Evolutionary conservation across 2,113 vertebrate species (phyloP).

Genomic region (Bombycilla garrulus): DNA sequence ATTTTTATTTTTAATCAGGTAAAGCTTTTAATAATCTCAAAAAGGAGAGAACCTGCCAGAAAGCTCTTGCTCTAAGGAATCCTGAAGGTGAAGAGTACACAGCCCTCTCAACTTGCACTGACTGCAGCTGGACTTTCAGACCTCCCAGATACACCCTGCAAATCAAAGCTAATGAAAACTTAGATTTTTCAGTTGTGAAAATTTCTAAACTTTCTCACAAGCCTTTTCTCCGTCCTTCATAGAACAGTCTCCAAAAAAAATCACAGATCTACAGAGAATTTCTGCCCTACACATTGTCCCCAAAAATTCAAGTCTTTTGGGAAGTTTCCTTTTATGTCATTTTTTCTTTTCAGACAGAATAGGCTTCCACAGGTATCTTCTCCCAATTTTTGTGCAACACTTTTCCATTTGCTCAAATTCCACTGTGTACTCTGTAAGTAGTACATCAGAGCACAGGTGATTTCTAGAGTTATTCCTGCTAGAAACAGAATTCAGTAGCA

Average conservation of each 20-base stretch:
- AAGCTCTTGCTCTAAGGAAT: not conserved
- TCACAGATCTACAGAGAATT: not conserved
- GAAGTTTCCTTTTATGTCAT: not conserved
- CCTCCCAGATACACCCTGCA: not conserved
- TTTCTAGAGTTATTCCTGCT: not conserved
- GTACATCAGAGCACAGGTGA: not conserved
- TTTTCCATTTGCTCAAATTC: not conserved
- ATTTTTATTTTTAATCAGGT: not conserved
- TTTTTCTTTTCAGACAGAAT: not conserved
- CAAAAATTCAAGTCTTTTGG: not conserved
- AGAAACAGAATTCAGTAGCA: not conserved
- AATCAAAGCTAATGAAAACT: not conserved
- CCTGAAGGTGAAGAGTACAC: not conserved
- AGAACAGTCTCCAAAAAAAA: not conserved
- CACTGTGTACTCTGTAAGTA: not conserved
- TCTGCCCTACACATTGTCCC: not conserved
- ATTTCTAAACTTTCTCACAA: not conserved
- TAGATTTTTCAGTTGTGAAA: not conserved
- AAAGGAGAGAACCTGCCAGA: not conserved
- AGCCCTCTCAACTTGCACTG: not conserved
- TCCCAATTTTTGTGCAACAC: not conserved
- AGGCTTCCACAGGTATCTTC: not conserved
- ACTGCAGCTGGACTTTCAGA: not conserved
- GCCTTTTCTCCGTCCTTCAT: not conserved
- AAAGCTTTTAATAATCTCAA: not conserved